phyloP scores from a whole-genome alignment of 2,113 vertebrate genomes.

The Micronycteris hirsuta region DNA sequence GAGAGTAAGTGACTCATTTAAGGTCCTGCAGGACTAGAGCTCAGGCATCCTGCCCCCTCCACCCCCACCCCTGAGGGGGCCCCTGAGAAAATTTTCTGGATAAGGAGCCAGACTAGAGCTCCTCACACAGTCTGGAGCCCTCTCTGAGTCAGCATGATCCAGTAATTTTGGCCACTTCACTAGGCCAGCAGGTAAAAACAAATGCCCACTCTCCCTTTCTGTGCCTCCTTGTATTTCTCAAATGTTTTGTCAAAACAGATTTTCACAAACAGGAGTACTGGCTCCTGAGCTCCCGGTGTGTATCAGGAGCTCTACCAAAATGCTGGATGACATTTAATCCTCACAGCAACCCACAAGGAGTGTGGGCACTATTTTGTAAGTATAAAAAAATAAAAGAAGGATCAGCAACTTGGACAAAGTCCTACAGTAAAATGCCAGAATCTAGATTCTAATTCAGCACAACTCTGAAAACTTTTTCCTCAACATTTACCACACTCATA shows the following conservation, averaged over 20 bases:
- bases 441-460: neutral
- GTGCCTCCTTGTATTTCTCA: neutral
- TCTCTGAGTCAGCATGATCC: neutral
- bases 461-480: neutral
- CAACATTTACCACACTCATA: neutral
- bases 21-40: neutral
- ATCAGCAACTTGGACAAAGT: too few relatives aligned
- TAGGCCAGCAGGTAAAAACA: neutral
- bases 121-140: neutral
- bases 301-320: neutral
- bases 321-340: neutral
- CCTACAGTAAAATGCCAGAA: neutral
- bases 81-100: neutral
- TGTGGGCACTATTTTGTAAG: neutral
- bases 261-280: neutral
- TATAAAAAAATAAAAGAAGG: neutral
- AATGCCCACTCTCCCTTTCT: neutral
- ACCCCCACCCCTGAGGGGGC: neutral
- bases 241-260: neutral
- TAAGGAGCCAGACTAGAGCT: neutral
- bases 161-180: neutral
- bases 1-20: neutral
- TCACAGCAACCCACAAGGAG: neutral
- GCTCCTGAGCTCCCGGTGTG: neutral
- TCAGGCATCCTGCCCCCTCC: neutral